Evolutionary conservation across 2,888 invertebrate species (phyloP).

Genomic region (Dicroscelio sp.): DNA sequence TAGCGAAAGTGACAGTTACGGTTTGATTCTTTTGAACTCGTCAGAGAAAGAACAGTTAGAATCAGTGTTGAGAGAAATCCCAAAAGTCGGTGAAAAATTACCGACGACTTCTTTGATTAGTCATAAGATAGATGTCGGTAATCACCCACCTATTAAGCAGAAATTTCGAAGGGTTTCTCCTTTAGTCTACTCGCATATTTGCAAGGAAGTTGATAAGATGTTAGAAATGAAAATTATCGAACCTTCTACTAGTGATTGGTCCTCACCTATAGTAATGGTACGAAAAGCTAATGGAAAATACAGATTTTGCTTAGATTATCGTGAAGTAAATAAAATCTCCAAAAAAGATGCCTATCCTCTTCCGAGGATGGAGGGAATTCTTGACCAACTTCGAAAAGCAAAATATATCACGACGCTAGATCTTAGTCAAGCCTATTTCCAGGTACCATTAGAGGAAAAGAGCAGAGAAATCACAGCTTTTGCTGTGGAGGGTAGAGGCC

Average conservation of each 20-base stretch:
- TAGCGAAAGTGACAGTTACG: not conserved
- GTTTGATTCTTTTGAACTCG: not conserved
- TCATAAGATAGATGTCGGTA: not conserved
- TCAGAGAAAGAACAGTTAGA: not conserved
- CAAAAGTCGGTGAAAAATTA: not conserved
- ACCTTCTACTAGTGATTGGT: not conserved
- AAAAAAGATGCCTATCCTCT: not conserved
- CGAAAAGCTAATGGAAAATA: not conserved
- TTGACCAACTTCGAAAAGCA: not conserved
- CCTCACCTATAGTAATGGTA: not conserved
- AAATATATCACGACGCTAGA: not conserved
- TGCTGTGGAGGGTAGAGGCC: not conserved
- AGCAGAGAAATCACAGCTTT: not conserved
- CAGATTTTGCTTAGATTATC: not conserved
- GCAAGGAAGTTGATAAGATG: not conserved
- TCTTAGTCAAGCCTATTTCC: not conserved
- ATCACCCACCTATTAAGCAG: not conserved
- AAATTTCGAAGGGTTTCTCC: not conserved
- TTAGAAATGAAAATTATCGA: not conserved
- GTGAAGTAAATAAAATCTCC: not conserved
- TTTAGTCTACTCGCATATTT: not conserved
- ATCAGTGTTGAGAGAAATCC: not conserved
- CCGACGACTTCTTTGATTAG: not conserved
- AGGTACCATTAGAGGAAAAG: not conserved
- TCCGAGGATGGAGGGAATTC: not conserved